Evolutionary conservation across 2,113 vertebrate genomes (phyloP).

Genomic region (Epinephelus moara): DNA sequence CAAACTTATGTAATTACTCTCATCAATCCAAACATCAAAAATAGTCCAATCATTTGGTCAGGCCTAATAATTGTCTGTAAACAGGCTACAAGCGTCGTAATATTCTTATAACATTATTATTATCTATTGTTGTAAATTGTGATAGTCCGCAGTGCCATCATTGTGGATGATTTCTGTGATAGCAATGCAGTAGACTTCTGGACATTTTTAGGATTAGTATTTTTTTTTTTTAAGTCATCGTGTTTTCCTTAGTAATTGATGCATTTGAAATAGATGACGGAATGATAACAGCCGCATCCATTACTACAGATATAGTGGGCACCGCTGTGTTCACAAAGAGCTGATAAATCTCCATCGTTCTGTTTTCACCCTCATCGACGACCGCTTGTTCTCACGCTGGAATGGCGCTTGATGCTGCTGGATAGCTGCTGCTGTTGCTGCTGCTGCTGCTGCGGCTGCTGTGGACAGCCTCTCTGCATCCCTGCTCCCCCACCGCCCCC

Average conservation of each 20-base stretch:
- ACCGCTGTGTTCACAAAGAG: slow-evolving; percentile 1
- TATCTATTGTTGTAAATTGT: neutral
- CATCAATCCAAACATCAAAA: neutral
- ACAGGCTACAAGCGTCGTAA: neutral
- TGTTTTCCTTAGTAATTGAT: slow-evolving; percentile 1
- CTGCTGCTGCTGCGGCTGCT: slow-evolving; percentile 56
- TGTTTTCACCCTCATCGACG: slow-evolving; percentile 19
- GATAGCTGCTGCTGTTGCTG: slow-evolving; percentile 31
- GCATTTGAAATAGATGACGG: slow-evolving; percentile 14
- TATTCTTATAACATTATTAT: neutral
- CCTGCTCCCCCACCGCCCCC: slow-evolving; percentile 23
- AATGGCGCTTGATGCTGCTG: slow-evolving; percentile 69
- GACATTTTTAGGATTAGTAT: neutral
- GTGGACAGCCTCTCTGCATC: slow-evolving; percentile 61
- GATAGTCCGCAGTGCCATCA: neutral
- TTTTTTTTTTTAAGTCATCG: neutral
- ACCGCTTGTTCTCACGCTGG: slow-evolving; percentile 41
- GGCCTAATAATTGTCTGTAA: neutral
- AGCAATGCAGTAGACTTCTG: neutral
- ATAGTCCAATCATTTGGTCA: neutral
- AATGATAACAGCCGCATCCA: slow-evolving; percentile 40
- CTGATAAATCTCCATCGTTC: neutral
- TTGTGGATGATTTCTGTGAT: neutral
- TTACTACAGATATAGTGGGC: neutral
- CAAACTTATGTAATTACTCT: neutral